Conservation (phyloP, 1,140 invertebrate species). For the Choristoneura fumiferana region DNA sequence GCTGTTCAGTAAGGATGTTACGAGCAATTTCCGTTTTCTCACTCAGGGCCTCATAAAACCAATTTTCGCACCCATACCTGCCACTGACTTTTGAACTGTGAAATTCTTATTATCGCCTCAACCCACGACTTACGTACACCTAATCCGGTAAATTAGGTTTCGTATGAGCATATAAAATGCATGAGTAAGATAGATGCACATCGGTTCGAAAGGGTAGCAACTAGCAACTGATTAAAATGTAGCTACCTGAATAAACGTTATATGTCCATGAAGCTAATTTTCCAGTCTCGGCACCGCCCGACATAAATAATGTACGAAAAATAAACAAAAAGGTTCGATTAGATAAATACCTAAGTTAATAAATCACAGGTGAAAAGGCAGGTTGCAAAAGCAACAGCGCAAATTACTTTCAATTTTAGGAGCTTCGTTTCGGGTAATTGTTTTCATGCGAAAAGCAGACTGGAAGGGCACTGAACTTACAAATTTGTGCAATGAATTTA, state of each 20-base stretch:
- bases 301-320: neutral
- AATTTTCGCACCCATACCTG: conserved; percentile 9
- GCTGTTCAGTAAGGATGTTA: neutral
- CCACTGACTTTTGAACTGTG: conserved; percentile 15
- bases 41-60: conserved; percentile 3
- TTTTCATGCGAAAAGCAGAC: neutral
- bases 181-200: neutral
- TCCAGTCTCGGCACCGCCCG: neutral
- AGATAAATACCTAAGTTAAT: neutral
- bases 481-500: neutral
- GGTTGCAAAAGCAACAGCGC: too few species aligned
- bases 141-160: conserved; percentile 14
- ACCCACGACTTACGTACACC: neutral
- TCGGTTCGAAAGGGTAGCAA: too few species aligned
- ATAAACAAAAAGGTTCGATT: neutral
- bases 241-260: neutral
- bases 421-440: neutral
- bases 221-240: too few species aligned
- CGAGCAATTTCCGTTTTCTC: conserved; percentile 7
- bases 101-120: conserved; percentile 5
- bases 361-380: conserved; percentile 12
- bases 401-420: conserved; percentile 4
- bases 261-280: conserved; percentile 5
- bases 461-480: neutral
- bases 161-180: neutral